Evolutionary conservation across 2,797 vertebrate species (phyloP).

Genomic region (Manis crassicaudata): DNA sequence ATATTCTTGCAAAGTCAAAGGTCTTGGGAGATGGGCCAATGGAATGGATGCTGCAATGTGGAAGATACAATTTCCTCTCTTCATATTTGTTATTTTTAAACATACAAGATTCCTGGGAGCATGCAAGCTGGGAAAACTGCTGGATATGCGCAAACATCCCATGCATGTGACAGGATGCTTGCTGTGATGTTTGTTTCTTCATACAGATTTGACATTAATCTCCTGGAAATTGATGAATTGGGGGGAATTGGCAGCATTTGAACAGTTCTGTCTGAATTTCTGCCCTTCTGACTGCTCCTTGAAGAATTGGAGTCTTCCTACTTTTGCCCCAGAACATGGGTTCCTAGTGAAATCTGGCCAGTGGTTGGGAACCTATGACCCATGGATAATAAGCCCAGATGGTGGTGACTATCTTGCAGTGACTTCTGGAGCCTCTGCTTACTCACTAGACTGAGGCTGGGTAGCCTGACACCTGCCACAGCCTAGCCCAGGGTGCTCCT

Average conservation of each 20-base stretch:
- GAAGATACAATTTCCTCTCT: slow-evolving; percentile 7
- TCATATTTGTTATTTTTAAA: slow-evolving; percentile 38
- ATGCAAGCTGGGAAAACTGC: not conserved
- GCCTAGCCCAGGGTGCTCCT: not conserved
- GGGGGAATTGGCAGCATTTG: not conserved
- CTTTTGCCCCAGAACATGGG: not conserved
- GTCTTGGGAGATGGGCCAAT: not conserved
- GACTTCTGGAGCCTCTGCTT: not conserved
- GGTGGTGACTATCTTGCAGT: not conserved
- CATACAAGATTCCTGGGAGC: not conserved
- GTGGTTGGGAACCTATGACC: not conserved
- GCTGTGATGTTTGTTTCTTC: slow-evolving; percentile 28
- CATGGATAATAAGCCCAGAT: not conserved
- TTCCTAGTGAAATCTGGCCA: not conserved
- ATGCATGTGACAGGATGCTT: not conserved
- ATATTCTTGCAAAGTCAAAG: slow-evolving; percentile 63
- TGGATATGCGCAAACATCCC: not conserved
- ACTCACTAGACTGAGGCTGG: not conserved
- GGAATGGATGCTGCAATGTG: not conserved
- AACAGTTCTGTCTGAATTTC: not conserved
- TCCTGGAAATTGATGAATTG: not conserved
- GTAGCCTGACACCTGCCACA: not conserved
- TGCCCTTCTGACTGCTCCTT: not conserved
- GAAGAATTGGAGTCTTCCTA: not conserved
- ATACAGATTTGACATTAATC: not conserved